Percentiles rank a stretch among this genome's conserved stretches.
phyloP scores from a whole-genome alignment of 2,113 vertebrate species.

The Bothrops jararaca region DNA sequence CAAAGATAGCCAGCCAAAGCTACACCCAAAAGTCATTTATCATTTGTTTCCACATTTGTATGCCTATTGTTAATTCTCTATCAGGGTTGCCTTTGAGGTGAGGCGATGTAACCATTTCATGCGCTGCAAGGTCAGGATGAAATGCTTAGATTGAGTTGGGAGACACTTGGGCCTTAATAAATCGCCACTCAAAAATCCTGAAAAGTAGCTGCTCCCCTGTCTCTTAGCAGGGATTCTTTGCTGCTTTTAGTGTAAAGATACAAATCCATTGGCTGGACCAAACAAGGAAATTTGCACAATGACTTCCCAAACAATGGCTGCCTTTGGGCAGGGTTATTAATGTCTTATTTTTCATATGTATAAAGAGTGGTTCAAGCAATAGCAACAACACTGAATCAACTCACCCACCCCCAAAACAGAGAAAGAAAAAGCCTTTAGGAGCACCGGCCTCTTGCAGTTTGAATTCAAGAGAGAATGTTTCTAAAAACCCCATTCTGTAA shows the following conservation, averaged over 20 bases:
- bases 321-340: slow-evolving; percentile 34
- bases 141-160: slow-evolving; percentile 39
- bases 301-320: slow-evolving; percentile 7
- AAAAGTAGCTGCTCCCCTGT: not conserved
- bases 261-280: fast-evolving
- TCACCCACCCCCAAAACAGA: not conserved
- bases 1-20: slow-evolving; percentile 55
- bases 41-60: slow-evolving; percentile 56
- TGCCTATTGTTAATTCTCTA: slow-evolving; percentile 66
- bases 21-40: slow-evolving; percentile 60
- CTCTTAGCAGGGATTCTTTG: fast-evolving
- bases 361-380: slow-evolving; percentile 24
- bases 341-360: slow-evolving; percentile 53
- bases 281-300: not conserved
- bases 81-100: slow-evolving; percentile 52
- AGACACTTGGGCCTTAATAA: not conserved
- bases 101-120: slow-evolving; percentile 48
- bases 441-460: slow-evolving; percentile 48
- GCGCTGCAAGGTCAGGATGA: not conserved
- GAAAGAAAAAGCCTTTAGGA: slow-evolving; percentile 25
- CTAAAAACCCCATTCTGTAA: slow-evolving; percentile 67
- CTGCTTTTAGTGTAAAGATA: not conserved
- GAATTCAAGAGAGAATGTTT: slow-evolving; percentile 48
- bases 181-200: not conserved
- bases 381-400: not conserved